Base-by-base conservation (phyloP, 2,888 invertebrate genomes). In the Yponomeuta plumbellus region DNA sequence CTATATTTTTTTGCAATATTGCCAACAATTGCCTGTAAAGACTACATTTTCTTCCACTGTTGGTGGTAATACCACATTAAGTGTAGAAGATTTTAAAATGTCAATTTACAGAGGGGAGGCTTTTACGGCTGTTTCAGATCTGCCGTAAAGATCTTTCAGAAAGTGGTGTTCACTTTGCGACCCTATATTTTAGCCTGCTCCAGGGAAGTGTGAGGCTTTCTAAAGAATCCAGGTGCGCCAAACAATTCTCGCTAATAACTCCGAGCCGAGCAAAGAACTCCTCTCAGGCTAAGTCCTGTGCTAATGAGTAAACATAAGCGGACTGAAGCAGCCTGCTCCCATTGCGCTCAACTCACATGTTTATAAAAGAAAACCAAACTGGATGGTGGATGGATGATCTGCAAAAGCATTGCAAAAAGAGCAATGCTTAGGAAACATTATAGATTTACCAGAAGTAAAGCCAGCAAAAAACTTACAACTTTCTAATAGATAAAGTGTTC, bases 241-340 rank as follows among this genome's bases (percentile, higher is more conserved):
- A 23, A 59, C 59, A 59, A 22, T 59, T 59, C 23, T 22, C 44
- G 44, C 17, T 52, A 44, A 52, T 52, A 52, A 52, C 44, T 52
- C 44, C 8, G 44, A 52, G 17, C 44, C 5, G 34, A 34, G 34
- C 34, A 34, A 34, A 34, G 34, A 52, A 52, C 44, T 52, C 17
- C 17, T 23, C 59, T 22, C 21, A 21, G 21, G 2, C 6, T 8
- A 58, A 58, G 22, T 23, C 59, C 22, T 13, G 59, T 22, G 23
- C 59, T 59, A 59, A 59, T 59, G 59, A 59, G 59, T 59, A 59
- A 59, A 59, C 59, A 59, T 22, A 52, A 52, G 44, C 44, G 5
- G 11, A 13, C 13, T 44, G 44, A 13, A 44, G 13, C 13, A 17
- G 44, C 17, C 1, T 52, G 44, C 17, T 52, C 44, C 44, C 17